Evolutionary conservation across 2,113 vertebrate species (phyloP).

Genomic region (Ifrita kowaldi): DNA sequence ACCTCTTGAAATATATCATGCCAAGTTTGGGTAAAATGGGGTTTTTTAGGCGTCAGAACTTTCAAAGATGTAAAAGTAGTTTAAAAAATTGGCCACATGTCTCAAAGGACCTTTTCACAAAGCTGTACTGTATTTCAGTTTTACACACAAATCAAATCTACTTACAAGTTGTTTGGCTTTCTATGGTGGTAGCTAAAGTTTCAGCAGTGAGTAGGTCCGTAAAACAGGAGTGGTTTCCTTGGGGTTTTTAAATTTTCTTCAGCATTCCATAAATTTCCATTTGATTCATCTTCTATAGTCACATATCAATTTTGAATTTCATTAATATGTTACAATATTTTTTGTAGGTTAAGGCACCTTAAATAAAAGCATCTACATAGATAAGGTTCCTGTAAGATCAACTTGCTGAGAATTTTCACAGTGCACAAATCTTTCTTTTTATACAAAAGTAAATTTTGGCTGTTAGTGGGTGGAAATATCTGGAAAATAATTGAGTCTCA

Average conservation of each 20-base stretch:
- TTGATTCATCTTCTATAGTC: not conserved
- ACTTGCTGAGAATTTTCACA: not conserved
- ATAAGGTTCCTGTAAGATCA: not conserved
- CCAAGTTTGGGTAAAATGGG: not conserved
- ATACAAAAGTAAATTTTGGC: not conserved
- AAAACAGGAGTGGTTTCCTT: not conserved
- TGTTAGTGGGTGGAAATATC: not conserved
- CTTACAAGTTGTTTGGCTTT: not conserved
- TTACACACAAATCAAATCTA: not conserved
- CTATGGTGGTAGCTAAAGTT: not conserved
- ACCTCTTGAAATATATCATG: not conserved
- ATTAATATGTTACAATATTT: not conserved
- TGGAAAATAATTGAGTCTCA: not conserved
- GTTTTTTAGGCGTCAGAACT: not conserved
- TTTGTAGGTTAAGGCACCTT: not conserved
- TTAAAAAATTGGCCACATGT: not conserved
- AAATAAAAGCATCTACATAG: not conserved
- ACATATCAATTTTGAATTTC: not conserved
- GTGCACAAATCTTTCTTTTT: not conserved
- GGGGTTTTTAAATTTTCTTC: rapidly evolving
- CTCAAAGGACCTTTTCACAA: not conserved
- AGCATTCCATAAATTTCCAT: not conserved
- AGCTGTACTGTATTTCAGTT: not conserved
- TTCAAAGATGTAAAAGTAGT: not conserved
- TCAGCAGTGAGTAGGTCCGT: not conserved